phyloP scores from a whole-genome alignment of 2,888 invertebrate species.

The Sceliomorpha sp. region DNA sequence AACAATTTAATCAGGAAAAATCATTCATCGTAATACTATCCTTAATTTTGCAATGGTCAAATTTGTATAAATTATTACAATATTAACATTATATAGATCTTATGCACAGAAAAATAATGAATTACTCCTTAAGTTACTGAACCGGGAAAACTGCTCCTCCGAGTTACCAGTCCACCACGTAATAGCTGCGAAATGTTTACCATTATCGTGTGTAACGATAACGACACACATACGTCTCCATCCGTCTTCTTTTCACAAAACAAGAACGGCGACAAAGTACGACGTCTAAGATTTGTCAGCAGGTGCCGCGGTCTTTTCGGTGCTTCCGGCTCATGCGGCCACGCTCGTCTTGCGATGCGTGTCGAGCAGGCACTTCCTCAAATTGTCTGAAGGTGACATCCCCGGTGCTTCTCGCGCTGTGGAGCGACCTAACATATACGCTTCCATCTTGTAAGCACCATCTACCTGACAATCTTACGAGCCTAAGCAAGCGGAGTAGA shows the following conservation, averaged over 20 bases:
- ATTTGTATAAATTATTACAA: too few species aligned
- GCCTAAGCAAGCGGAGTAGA: conserved; percentile 23
- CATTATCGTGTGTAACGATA: too few species aligned
- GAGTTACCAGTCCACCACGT: too few species aligned
- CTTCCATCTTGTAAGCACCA: conserved; percentile 40
- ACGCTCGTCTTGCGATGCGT: conserved; percentile 18
- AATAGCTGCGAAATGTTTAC: too few species aligned
- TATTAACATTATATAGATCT: too few species aligned
- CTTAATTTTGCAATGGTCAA: too few species aligned
- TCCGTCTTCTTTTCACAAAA: neutral
- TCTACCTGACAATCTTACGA: conserved; percentile 40
- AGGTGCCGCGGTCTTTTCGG: conserved; percentile 15
- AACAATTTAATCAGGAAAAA: too few species aligned
- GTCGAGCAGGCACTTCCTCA: conserved; percentile 18
- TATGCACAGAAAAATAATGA: too few species aligned
- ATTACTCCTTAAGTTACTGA: too few species aligned
- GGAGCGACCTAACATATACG: conserved; percentile 10
- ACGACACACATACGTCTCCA: too few species aligned
- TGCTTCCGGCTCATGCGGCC: conserved; percentile 13
- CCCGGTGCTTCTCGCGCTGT: neutral
- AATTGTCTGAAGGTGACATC: conserved; percentile 6
- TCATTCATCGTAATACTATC: too few species aligned
- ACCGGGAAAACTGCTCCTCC: too few species aligned
- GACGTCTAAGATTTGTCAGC: conserved; percentile 2
- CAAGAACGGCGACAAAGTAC: neutral